Evolutionary conservation across 1,140 invertebrate genomes (phyloP).

Genomic region (Bacillus rossius): DNA sequence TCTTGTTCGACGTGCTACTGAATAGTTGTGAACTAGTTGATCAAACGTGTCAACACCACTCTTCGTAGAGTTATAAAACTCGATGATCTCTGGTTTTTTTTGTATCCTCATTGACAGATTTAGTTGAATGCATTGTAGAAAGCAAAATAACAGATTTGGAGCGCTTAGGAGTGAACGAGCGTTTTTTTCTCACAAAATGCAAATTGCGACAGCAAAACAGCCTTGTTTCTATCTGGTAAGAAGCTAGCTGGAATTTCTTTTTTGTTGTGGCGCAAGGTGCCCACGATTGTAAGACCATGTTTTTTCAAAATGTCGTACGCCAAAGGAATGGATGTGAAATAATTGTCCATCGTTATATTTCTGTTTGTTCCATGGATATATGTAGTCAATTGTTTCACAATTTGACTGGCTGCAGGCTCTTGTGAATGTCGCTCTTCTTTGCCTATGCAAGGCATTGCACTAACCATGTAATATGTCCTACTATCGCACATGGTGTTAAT

Average conservation of each 20-base stretch:
- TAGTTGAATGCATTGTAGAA: conserved; percentile 25
- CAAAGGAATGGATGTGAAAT: conserved; percentile 37
- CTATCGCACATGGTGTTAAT: conserved; percentile 24
- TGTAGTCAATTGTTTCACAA: conserved; percentile 14
- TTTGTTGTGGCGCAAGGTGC: conserved; percentile 31
- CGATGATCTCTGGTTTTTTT: conserved; percentile 29
- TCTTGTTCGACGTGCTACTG: too few relatives aligned
- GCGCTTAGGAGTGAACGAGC: conserved; percentile 27
- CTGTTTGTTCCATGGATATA: conserved; percentile 24
- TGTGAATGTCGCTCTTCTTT: background rate
- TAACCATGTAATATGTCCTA: conserved; percentile 22
- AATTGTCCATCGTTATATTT: conserved; percentile 41
- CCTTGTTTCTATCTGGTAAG: too few relatives aligned
- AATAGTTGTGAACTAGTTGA: too few relatives aligned
- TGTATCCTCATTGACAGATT: conserved; percentile 17
- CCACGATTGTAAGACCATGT: conserved; percentile 31
- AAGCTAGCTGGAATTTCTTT: conserved; percentile 28
- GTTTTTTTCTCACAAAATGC: conserved; percentile 17
- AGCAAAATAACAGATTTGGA: conserved; percentile 25
- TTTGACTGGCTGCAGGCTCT: too few relatives aligned
- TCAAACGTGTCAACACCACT: conserved; percentile 13
- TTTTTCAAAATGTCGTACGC: conserved; percentile 22
- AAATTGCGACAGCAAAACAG: background rate
- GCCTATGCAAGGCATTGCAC: conserved; percentile 10
- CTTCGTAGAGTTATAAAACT: conserved; percentile 30